Evolutionary conservation across 2,888 invertebrate genomes (phyloP), one percentile per base, ranked within the genome.

Genomic region (Eutolmus rufibarbis): DNA sequence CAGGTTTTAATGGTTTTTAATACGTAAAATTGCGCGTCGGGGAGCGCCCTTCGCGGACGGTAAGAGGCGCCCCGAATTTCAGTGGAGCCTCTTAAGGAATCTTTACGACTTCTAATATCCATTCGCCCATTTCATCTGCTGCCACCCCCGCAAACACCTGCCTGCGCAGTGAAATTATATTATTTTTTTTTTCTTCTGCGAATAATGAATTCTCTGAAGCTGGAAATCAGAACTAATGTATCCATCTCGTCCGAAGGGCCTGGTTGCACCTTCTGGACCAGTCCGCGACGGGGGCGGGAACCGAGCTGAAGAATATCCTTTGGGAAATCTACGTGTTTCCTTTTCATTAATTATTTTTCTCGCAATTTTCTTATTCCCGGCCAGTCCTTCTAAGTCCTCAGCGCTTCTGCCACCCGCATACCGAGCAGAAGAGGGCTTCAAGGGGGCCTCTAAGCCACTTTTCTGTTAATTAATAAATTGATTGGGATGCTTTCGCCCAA

Each of bases 161-260:
- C 85, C 85, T 84, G 12, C 7, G 28, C 40, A 28, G 84, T 81
- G 77, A 81, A 87, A 86, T 88, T 78, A 87, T 46, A 46, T 46
- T 7, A 8, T 57, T n/a, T 4, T 28, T 76, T 76, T 76, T 76
- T 79, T 86, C 87, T 88, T 40, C 66, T 78, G 77, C 87, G 88
- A 87, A 88, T 88, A 88, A 88, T 87, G 88, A 88, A 86, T 87
- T 87, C 74, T 87, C 87, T 40, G 57, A 51, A 57, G 74, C 57
- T 86, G 88, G 81, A 88, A 88, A 88, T 88, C 88, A 88, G 86
- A 87, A 88, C 87, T 87, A 87, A 87, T 88, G 87, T 88, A 87
- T 34, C 56, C 87, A 86, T 88, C 81, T 77, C 85, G 19, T 23
- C 57, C 5, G 46, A 51, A 82, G 87, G 37, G 77, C 81, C 19